Conservation (phyloP, 2,113 vertebrate species). For the Corythoichthys intestinalis region DNA sequence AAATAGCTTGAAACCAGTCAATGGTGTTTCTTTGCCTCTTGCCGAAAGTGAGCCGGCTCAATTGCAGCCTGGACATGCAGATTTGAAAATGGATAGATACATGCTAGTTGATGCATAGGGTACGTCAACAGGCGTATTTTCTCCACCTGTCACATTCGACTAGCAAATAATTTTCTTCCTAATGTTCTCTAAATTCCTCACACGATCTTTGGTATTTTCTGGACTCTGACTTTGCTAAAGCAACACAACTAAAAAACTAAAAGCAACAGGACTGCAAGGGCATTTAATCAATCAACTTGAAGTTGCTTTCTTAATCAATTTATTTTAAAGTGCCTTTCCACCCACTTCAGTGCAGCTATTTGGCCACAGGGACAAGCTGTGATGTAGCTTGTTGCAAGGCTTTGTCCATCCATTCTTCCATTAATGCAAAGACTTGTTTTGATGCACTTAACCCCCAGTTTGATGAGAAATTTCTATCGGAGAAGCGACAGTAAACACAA, state of each 20-base stretch:
- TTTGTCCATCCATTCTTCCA: slow-evolving; percentile 2
- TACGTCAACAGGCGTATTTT: not conserved
- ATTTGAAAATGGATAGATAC: not conserved
- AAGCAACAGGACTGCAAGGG: slow-evolving; percentile 20
- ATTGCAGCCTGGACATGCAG: not conserved
- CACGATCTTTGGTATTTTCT: slow-evolving; percentile 19
- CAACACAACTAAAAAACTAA: not conserved
- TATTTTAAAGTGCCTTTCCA: slow-evolving; percentile 49
- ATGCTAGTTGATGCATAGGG: not conserved
- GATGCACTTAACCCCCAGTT: slow-evolving; percentile 7
- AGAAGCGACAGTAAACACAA: not conserved
- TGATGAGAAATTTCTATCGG: slow-evolving; percentile 3
- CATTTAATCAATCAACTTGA: slow-evolving; percentile 61
- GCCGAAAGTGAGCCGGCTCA: not conserved
- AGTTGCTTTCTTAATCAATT: slow-evolving; percentile 57
- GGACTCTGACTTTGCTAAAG: slow-evolving; percentile 19
- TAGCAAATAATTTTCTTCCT: not conserved
- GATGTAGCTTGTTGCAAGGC: slow-evolving; percentile 20
- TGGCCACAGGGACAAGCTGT: slow-evolving; percentile 26
- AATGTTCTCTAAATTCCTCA: slow-evolving; percentile 11
- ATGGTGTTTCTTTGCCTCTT: not conserved
- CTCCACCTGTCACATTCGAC: not conserved
- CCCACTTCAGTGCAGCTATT: slow-evolving; percentile 18
- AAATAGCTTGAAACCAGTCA: too few species aligned
- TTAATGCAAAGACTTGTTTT: slow-evolving; percentile 10